Conservation (phyloP, 2,797 vertebrate genomes). For the Melanotaenia maccullochi region DNA sequence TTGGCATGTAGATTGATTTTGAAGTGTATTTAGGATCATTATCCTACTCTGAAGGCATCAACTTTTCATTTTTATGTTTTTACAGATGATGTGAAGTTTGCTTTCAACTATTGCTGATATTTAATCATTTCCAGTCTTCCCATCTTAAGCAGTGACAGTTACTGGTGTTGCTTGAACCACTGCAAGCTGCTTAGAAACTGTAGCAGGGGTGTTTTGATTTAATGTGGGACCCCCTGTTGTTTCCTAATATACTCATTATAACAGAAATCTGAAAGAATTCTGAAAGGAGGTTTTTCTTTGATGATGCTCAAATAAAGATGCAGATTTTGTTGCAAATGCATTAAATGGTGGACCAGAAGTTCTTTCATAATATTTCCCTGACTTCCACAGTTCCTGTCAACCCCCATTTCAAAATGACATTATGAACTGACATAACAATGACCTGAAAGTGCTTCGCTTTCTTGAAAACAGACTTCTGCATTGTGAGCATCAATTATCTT, state of each 20-base stretch:
- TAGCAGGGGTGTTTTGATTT: neutral
- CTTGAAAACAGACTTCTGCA: neutral
- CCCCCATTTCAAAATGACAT: neutral
- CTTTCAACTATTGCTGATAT: neutral
- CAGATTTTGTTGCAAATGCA: too few relatives aligned
- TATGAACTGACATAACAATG: neutral
- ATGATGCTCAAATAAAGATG: too few relatives aligned
- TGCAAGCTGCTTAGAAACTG: too few relatives aligned
- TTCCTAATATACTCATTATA: too few relatives aligned
- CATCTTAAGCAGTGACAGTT: too few relatives aligned
- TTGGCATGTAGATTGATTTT: too few relatives aligned
- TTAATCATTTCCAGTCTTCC: neutral
- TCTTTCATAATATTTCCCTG: neutral
- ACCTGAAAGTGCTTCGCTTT: neutral
- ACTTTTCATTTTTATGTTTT: neutral
- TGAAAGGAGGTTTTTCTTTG: too few relatives aligned
- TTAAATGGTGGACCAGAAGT: neutral
- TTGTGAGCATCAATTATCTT: neutral
- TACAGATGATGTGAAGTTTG: neutral
- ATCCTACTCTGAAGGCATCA: too few relatives aligned
- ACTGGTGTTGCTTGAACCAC: too few relatives aligned
- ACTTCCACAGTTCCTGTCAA: neutral
- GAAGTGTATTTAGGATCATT: too few relatives aligned
- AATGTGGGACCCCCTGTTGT: too few relatives aligned
- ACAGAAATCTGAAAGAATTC: too few relatives aligned